Percentiles rank a stretch among this genome's conserved stretches.
Evolutionary conservation across 2,888 invertebrate genomes (phyloP).

Genomic region (Argynnis bischoffii): DNA sequence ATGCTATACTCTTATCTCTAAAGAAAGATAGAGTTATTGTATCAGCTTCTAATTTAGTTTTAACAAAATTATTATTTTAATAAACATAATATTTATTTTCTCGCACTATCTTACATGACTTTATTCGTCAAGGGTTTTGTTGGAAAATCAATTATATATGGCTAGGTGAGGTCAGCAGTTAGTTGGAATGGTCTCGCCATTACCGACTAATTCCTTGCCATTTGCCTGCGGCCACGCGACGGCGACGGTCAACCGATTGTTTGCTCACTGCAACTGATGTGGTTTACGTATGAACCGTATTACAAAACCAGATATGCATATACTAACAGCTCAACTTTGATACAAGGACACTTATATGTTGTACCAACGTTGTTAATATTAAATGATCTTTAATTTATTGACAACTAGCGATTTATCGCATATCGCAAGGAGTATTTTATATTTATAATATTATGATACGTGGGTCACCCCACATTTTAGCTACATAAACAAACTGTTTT

Average conservation of each 20-base stretch:
- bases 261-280: slow-evolving; percentile 39
- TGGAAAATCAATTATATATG: slow-evolving; percentile 72
- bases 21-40: too few relatives aligned
- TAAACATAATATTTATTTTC: background rate
- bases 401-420: too few relatives aligned
- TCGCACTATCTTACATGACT: background rate
- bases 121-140: slow-evolving; percentile 18
- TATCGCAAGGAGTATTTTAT: too few relatives aligned
- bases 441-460: too few relatives aligned
- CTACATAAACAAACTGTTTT: too few relatives aligned
- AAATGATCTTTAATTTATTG: background rate
- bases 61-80: background rate
- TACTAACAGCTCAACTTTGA: background rate
- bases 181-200: slow-evolving; percentile 79
- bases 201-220: slow-evolving; percentile 79
- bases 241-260: slow-evolving; percentile 63
- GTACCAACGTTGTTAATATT: background rate
- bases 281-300: slow-evolving; percentile 27
- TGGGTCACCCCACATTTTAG: too few relatives aligned
- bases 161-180: slow-evolving; percentile 72
- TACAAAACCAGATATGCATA: slow-evolving; percentile 3
- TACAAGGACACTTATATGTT: background rate
- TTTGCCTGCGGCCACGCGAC: slow-evolving; percentile 73
- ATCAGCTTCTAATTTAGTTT: too few relatives aligned
- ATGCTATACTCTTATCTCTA: too few relatives aligned